Percentiles rank a stretch among this genome's conserved stretches.
Conservation (phyloP, 2,888 invertebrate genomes). For the Cinara cedri region DNA sequence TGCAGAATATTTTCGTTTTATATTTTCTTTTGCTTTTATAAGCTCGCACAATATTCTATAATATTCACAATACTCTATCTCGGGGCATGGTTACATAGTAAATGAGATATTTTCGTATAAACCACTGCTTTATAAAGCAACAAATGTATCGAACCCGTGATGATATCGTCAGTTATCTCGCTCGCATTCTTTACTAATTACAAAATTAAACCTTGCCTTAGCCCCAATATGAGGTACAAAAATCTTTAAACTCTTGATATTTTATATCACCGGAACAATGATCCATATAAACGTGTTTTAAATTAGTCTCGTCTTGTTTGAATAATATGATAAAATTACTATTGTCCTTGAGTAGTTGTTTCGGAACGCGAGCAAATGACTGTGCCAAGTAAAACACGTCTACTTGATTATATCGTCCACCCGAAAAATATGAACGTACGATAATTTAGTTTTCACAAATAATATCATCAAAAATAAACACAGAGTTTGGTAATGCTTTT, state of each 20-base stretch:
- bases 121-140: slow-evolving; percentile 8
- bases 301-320: slow-evolving; percentile 19
- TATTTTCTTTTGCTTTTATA: slow-evolving; percentile 8
- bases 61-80: not conserved
- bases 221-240: slow-evolving; percentile 37
- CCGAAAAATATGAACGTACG: slow-evolving; percentile 59
- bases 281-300: slow-evolving; percentile 26
- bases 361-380: slow-evolving; percentile 60
- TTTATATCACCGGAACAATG: slow-evolving; percentile 15
- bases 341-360: slow-evolving; percentile 59
- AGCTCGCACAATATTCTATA: not conserved
- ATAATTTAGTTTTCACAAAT: slow-evolving; percentile 60
- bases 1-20: slow-evolving; percentile 18
- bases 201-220: slow-evolving; percentile 38
- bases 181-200: slow-evolving; percentile 52
- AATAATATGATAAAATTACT: slow-evolving; percentile 33
- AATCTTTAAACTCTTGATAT: not conserved
- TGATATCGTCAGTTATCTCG: slow-evolving; percentile 19
- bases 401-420: slow-evolving; percentile 59
- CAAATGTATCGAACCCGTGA: slow-evolving; percentile 26
- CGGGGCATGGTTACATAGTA: not conserved
- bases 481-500: slow-evolving; percentile 61
- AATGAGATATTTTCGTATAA: not conserved
- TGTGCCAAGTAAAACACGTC: slow-evolving; percentile 60
- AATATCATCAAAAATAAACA: slow-evolving; percentile 63